Percentiles rank a stretch among this genome's conserved stretches.
Evolutionary conservation across 2,113 vertebrate species (phyloP).

Genomic region (Hypocryptadius cinnamomeus): DNA sequence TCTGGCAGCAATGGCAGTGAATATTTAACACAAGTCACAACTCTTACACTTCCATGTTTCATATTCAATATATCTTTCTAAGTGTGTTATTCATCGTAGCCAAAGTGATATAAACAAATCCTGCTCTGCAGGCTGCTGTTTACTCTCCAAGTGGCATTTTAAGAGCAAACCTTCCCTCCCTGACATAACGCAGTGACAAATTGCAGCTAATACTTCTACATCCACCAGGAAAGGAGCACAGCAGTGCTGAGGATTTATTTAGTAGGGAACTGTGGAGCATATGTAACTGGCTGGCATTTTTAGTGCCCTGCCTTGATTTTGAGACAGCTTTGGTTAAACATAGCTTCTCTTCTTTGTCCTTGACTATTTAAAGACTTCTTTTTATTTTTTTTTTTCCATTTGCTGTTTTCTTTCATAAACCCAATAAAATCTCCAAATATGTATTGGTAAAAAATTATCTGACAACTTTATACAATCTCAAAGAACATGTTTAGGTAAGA

Average conservation of each 20-base stretch:
- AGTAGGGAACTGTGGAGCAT: not conserved
- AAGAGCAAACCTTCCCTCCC: slow-evolving; percentile 28
- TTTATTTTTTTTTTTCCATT: not conserved
- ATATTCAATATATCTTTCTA: slow-evolving; percentile 49
- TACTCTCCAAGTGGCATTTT: slow-evolving; percentile 56
- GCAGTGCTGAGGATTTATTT: slow-evolving; percentile 12
- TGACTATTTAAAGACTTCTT: not conserved
- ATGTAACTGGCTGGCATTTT: slow-evolving; percentile 46
- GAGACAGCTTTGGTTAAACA: not conserved
- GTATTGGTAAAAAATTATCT: not conserved
- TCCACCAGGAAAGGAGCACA: not conserved
- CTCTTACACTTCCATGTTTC: slow-evolving; percentile 35
- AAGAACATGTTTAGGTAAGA: not conserved
- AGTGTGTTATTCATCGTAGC: slow-evolving; percentile 48
- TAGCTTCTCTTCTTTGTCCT: slow-evolving; percentile 2
- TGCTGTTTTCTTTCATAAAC: not conserved
- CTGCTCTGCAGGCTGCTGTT: slow-evolving; percentile 45
- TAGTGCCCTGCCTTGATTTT: slow-evolving; percentile 45
- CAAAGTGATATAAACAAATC: slow-evolving; percentile 51
- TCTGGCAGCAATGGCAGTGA: slow-evolving; percentile 23
- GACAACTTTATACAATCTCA: not conserved
- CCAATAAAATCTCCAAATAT: not conserved
- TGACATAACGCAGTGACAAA: slow-evolving; percentile 46
- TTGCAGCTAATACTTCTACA: slow-evolving; percentile 24
- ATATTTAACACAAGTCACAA: slow-evolving; percentile 46